These are phyloP conservation scores for Rachycentron canadum DNA, from an alignment of 2,797 vertebrate species.

Conservation along the genomic window DNA sequence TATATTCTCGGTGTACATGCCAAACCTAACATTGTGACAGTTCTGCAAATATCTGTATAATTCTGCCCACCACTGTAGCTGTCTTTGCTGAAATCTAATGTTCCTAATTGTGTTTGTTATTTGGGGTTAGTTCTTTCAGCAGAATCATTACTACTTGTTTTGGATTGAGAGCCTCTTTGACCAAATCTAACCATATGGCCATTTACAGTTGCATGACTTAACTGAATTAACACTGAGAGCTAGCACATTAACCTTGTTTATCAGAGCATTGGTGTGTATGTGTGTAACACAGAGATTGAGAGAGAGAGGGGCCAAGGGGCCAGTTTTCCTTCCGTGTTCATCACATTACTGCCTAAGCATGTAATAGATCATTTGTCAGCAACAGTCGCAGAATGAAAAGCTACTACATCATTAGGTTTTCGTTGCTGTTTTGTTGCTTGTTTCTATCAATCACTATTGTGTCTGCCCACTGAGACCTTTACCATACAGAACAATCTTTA, in stretches of 20 bases:
- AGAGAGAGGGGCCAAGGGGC: background rate
- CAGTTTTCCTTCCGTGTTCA: slow-evolving; percentile 21
- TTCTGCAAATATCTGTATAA: background rate
- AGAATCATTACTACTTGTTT: background rate
- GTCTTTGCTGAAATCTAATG: background rate
- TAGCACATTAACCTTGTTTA: slow-evolving; percentile 30
- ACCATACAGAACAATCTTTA: slow-evolving; percentile 65
- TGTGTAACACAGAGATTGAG: background rate
- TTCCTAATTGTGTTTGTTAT: background rate
- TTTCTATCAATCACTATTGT: slow-evolving; percentile 62
- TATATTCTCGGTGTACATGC: background rate
- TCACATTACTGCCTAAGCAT: slow-evolving; percentile 36
- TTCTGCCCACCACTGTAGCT: background rate
- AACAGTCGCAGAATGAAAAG: slow-evolving; percentile 40
- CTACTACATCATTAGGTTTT: slow-evolving; percentile 61
- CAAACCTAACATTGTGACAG: background rate
- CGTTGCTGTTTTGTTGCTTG: slow-evolving; percentile 33
- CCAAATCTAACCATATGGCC: background rate
- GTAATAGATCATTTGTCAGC: slow-evolving; percentile 52
- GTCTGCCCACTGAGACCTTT: slow-evolving; percentile 64
- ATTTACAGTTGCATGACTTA: slow-evolving; percentile 1
- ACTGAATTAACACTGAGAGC: slow-evolving; percentile 40
- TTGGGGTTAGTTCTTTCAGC: background rate
- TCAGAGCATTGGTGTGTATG: slow-evolving; percentile 37
- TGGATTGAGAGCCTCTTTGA: background rate